phyloP scores from a whole-genome alignment of 2,888 invertebrate genomes.

The Dolomedes plantarius region DNA sequence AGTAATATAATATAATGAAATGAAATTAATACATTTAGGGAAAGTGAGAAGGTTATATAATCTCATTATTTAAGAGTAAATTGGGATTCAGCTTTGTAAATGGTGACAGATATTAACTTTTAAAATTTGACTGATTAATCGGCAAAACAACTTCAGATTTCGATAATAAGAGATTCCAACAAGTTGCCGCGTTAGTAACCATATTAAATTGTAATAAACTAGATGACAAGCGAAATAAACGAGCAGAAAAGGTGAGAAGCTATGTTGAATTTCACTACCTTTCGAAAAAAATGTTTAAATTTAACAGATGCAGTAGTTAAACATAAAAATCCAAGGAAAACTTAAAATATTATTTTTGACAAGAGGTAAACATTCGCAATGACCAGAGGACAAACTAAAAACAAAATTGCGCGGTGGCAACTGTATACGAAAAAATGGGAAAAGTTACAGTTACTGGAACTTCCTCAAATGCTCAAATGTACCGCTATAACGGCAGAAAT shows the following conservation, averaged over 20 bases:
- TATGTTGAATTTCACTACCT: neutral
- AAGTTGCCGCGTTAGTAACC: neutral
- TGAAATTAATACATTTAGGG: too few species aligned
- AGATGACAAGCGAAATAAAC: neutral
- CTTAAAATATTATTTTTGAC: neutral
- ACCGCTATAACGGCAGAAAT: too few species aligned
- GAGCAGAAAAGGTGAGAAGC: neutral
- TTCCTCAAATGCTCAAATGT: too few species aligned
- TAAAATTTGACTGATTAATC: too few species aligned
- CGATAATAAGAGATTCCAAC: too few species aligned
- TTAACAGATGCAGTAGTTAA: neutral
- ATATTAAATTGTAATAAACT: neutral
- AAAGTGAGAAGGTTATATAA: too few species aligned
- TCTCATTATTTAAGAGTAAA: too few species aligned
- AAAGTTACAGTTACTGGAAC: too few species aligned
- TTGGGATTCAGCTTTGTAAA: too few species aligned
- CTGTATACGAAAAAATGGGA: neutral
- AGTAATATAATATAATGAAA: too few species aligned
- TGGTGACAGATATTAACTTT: too few species aligned
- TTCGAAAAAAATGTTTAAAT: neutral
- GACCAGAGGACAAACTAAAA: neutral
- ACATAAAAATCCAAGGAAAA: neutral
- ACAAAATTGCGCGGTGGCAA: conserved; percentile 8
- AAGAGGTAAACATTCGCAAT: neutral
- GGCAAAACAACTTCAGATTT: too few species aligned